Conservation (phyloP, 2,888 invertebrate species). For the Hofmannophila pseudospretella region DNA sequence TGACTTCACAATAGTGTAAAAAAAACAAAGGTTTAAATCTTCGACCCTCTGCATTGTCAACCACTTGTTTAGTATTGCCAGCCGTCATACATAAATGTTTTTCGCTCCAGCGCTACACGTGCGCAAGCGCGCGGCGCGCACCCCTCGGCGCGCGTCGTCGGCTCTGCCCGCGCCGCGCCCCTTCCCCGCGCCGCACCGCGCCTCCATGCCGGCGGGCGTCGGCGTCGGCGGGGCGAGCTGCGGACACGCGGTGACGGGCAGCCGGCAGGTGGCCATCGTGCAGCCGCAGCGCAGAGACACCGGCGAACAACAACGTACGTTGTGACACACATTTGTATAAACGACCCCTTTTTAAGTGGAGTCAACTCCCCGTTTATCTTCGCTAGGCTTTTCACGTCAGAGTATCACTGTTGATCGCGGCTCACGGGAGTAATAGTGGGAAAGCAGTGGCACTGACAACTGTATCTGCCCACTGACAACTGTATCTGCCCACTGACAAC, state of each 20-base stretch:
- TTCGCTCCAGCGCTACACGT: slow-evolving; percentile 13
- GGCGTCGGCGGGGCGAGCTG: too few species aligned
- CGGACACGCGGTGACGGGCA: slow-evolving; percentile 37
- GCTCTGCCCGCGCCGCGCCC: slow-evolving; percentile 16
- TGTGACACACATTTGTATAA: not conserved
- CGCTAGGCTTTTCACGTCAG: too few species aligned
- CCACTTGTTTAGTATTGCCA: too few species aligned
- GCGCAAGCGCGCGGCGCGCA: slow-evolving; percentile 1
- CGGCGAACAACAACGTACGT: slow-evolving; percentile 37
- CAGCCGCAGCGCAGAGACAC: slow-evolving; percentile 62
- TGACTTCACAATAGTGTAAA: too few species aligned
- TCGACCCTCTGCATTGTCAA: too few species aligned
- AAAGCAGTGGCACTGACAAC: too few species aligned
- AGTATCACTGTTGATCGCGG: too few species aligned
- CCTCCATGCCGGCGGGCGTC: slow-evolving; percentile 44
- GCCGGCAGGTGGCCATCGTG: slow-evolving; percentile 67
- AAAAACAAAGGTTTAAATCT: too few species aligned
- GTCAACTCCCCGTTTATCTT: not conserved
- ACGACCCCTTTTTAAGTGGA: not conserved
- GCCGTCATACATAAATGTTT: too few species aligned
- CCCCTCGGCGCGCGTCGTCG: slow-evolving; percentile 11
- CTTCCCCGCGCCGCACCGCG: slow-evolving; percentile 32
- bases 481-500: too few species aligned
- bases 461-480: too few species aligned
- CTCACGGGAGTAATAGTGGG: too few species aligned